phyloP scores from a whole-genome alignment of 1,140 invertebrate genomes.

The Rhagoletis zephyria region DNA sequence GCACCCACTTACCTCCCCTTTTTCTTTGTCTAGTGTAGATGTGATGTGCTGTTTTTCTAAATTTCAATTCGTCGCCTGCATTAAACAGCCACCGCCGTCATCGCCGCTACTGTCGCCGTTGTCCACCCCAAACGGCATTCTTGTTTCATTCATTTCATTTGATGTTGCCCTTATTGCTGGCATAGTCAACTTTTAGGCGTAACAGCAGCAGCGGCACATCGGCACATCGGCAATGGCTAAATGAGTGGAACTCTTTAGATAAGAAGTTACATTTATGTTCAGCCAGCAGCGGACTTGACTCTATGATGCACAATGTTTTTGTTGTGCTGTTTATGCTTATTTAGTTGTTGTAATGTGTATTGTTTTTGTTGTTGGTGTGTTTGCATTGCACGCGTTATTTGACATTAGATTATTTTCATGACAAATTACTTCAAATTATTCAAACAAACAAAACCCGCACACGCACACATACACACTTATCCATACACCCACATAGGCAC shows the following conservation, averaged over 20 bases:
- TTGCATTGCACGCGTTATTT: slow-evolving; percentile 55
- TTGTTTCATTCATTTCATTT: slow-evolving; percentile 36
- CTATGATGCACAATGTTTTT: neutral
- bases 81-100: neutral
- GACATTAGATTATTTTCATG: slow-evolving; percentile 57
- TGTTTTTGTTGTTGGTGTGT: slow-evolving; percentile 27
- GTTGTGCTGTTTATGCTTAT: slow-evolving; percentile 28
- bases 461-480: neutral
- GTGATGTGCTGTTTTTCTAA: slow-evolving; percentile 53
- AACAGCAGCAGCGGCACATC: neutral
- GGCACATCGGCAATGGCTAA: neutral
- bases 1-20: neutral
- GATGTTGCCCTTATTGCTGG: slow-evolving; percentile 22
- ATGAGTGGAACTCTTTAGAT: slow-evolving; percentile 56
- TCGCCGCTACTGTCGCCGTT: neutral
- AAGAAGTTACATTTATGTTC: slow-evolving; percentile 51
- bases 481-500: neutral
- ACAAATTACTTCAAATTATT: slow-evolving; percentile 56
- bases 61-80: slow-evolving; percentile 53
- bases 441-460: slow-evolving; percentile 51
- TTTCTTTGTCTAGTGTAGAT: neutral
- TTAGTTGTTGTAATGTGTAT: neutral
- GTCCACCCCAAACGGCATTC: neutral
- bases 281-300: slow-evolving; percentile 6
- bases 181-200: slow-evolving; percentile 53